Evolutionary conservation across 2,797 vertebrate species (phyloP).

Genomic region (Natrix natrix): DNA sequence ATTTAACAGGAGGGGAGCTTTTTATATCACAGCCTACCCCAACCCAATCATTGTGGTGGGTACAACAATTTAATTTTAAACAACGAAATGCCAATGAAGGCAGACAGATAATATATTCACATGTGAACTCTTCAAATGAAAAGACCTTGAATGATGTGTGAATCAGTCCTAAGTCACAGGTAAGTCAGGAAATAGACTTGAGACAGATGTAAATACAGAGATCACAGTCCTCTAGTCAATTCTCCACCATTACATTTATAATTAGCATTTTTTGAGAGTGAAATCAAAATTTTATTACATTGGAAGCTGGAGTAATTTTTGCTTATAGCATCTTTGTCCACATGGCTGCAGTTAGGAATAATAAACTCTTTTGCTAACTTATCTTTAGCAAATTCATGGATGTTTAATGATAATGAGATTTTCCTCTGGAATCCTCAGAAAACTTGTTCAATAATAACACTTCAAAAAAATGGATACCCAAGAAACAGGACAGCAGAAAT

Average conservation of each 20-base stretch:
- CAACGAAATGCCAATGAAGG: neutral
- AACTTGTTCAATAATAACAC: conserved; percentile 14
- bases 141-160: neutral
- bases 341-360: conserved; percentile 5
- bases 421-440: neutral
- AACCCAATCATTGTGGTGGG: neutral
- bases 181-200: neutral
- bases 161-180: neutral
- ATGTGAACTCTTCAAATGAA: neutral
- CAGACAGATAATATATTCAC: neutral
- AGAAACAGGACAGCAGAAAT: neutral
- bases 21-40: neutral
- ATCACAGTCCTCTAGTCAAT: rapidly evolving
- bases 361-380: conserved; percentile 47
- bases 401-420: conserved; percentile 34
- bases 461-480: neutral
- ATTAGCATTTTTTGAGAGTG: neutral
- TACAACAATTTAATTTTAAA: neutral
- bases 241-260: conserved; percentile 11
- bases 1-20: neutral
- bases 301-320: conserved; percentile 21
- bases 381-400: conserved; percentile 36
- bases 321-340: neutral
- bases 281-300: conserved; percentile 38
- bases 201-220: neutral